Evolutionary conservation across 1,140 invertebrate species (phyloP), one percentile per base, ranked within the genome.

Genomic region (Paramacrobiotus metropolitanus): DNA sequence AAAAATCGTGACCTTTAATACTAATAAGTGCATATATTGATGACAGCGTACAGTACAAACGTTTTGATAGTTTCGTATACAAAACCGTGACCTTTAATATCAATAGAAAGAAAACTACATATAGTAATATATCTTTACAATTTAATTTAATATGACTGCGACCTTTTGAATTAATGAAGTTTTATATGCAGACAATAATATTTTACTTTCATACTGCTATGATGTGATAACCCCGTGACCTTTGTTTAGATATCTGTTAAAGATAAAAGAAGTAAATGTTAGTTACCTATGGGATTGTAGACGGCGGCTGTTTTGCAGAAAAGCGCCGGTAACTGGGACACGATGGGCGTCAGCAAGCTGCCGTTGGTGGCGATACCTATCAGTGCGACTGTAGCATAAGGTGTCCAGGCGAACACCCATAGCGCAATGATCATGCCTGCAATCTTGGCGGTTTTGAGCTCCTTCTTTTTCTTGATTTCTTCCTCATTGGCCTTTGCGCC

Each of bases 361-460:
- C 74, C 70, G 15, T 72, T 73, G 60, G 79, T 76, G 68, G 86
- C 85, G 45, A 87, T 80, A 1, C 83, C 85, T 62, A 80, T 75
- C 67, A 77, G 82, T 68, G 86, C 86, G 65, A 87, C 85, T 21
- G 85, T 79, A 21, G 85, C 70, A 68, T 86, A 86, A n/a, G 84
- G 84, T 20, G 83, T 85, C 84, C 84, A 86, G 2, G 85, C 85
- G 73, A 86, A 77, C 71, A 87, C 82, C 83, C 83, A 89, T 61
- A 87, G 70, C 0, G 80, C 77, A 61, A 88, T 84, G 44, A 85
- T 87, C 72, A 82, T 84, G 66, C 87, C 72, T 30, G 85, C 84
- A 61, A 87, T 81, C 77, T 84, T 55, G 15, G 48, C 48, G 15
- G 48, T 55, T 24, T 55, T 15, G 15, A 55, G 15, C 24, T 55